phyloP scores from a whole-genome alignment of 2,888 invertebrate species.

The Aelia acuminata region DNA sequence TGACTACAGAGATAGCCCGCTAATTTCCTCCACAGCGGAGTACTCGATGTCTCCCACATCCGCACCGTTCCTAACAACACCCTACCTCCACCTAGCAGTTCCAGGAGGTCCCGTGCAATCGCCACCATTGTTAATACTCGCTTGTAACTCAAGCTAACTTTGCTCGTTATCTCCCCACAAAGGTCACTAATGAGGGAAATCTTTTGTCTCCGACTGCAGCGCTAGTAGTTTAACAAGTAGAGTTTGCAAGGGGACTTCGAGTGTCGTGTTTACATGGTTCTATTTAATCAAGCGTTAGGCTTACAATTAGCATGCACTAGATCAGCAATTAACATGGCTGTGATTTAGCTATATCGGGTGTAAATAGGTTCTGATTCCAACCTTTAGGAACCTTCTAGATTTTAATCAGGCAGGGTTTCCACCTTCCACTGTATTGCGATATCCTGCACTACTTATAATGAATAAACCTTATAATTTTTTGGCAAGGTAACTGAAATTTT shows the following conservation, averaged over 20 bases:
- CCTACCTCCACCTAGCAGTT: no score
- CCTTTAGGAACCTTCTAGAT: no score
- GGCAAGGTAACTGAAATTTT: no score
- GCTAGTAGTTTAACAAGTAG: neutral
- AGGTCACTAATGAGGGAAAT: constrained; percentile 20
- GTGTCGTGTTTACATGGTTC: no score
- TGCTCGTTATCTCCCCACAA: constrained; percentile 20
- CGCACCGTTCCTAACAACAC: no score
- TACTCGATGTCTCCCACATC: neutral
- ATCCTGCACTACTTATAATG: no score
- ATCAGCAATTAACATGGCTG: neutral
- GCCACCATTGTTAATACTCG: neutral
- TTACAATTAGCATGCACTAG: neutral
- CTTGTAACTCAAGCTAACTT: neutral
- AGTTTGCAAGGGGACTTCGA: neutral
- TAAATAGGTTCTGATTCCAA: neutral
- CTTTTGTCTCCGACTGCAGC: neutral
- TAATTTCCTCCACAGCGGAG: neutral
- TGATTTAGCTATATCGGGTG: no score
- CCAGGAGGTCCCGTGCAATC: neutral
- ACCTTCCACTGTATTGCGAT: no score
- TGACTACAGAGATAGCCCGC: neutral
- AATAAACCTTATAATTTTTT: no score
- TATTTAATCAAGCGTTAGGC: neutral
- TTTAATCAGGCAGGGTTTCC: no score